These are phyloP conservation scores for Troglohyphantes excavatus DNA, from an alignment of 2,888 invertebrate genomes.

Conservation along the genomic window DNA sequence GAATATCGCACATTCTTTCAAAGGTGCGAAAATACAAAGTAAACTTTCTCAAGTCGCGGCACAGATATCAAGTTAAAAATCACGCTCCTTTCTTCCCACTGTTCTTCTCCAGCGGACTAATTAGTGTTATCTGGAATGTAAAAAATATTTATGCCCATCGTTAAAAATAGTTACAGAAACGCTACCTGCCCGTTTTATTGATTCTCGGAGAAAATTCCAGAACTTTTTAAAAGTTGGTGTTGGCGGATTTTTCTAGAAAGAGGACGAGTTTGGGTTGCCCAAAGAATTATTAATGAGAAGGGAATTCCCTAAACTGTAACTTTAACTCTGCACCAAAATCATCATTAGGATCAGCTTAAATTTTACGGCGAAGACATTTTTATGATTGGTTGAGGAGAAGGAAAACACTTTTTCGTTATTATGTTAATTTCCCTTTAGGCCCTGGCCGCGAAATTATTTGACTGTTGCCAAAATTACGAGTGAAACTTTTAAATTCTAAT, in stretches of 20 bases:
- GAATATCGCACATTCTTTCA: neutral
- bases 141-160: slow-evolving; percentile 4
- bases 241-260: slow-evolving; percentile 9
- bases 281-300: slow-evolving; percentile 58
- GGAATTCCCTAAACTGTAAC: slow-evolving; percentile 55
- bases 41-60: neutral
- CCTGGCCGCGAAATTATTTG: slow-evolving; percentile 43
- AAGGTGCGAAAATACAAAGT: too few species aligned
- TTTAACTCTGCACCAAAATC: slow-evolving; percentile 58
- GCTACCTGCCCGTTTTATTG: neutral
- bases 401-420: slow-evolving; percentile 65
- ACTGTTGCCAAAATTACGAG: slow-evolving; percentile 65
- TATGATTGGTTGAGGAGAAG: slow-evolving; percentile 4
- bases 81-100: neutral
- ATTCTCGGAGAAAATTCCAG: neutral
- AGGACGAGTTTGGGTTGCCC: neutral
- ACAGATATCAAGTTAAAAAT: neutral
- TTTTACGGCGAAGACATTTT: slow-evolving; percentile 44
- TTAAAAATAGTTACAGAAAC: neutral
- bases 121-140: neutral
- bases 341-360: slow-evolving; percentile 70
- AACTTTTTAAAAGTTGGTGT: slow-evolving; percentile 15
- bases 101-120: neutral
- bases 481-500: slow-evolving; percentile 55
- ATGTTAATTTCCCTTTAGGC: slow-evolving; percentile 70